Base-by-base conservation (phyloP, 1,140 invertebrate genomes). In the Latrodectus geometricus region DNA sequence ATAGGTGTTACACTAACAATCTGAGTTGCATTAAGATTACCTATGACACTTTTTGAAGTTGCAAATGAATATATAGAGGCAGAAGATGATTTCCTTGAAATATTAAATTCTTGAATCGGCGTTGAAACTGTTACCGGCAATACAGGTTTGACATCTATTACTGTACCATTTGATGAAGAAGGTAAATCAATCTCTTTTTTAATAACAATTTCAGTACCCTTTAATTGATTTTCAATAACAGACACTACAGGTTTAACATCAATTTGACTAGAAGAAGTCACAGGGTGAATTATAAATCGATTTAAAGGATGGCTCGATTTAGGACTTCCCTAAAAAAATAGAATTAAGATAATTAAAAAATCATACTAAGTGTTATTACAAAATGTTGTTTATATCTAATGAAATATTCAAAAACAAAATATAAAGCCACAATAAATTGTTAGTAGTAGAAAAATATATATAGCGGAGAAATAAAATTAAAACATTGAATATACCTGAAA, bases 1-100 rank as follows among this genome's bases (percentile, higher is more conserved):
- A 88, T 21, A 15, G 87, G 87, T 48, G 86, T 85, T 66, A 88
- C 88, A 81, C 87, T 86, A n/a, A 89, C 87, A 72, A 89, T 88
- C n/a, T 89, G 88, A 77, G 88, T 73, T 14, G 82, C 88, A 84
- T 73, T 88, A 14, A 88, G 54, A 75, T 87, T 89, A 17, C 88
- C 88, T 49, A 89, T 66, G n/a, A 87, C 78, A 72, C 75, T 85
- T 68, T 89, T 89, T 14, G 88, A 23, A 68, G 70, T 87, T n/a
- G 88, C 74, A 35, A 89, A 79, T 20, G 79, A 56, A n/a, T 82
- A 75, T 21, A 17, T 77, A 23, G 83, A 79, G 9, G 87, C 70
- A 20, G 76, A 56, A 7, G 87, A 69, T 20, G 88, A 77, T 61
- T 84, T 87, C 14, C 87, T 21, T 12, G 87, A 87, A 65, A 48